These are phyloP conservation scores for Calycopis cecrops DNA, from an alignment of 1,140 invertebrate species.

Conservation along the genomic window DNA sequence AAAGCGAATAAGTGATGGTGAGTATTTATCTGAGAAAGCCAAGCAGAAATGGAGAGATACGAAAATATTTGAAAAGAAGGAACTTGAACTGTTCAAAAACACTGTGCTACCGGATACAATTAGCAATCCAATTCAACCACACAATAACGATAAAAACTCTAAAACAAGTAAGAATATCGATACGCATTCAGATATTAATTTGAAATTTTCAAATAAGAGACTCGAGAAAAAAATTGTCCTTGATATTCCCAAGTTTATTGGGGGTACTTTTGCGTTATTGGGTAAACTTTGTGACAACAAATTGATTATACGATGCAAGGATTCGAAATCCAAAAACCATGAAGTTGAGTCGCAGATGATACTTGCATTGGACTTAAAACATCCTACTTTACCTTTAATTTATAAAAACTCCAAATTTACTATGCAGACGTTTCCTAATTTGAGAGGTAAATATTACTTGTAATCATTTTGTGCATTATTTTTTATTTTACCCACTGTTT, in stretches of 20 bases:
- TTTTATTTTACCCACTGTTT: too few species aligned
- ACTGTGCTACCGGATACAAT: conserved; percentile 39
- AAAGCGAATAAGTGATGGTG: conserved; percentile 64
- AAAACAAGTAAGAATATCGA: too few species aligned
- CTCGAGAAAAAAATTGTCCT: conserved; percentile 57
- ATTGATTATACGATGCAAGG: conserved; percentile 46
- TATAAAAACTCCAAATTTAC: neutral
- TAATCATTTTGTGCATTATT: too few species aligned
- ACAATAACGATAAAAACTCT: conserved; percentile 23
- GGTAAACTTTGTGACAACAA: conserved; percentile 40
- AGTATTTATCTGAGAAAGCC: conserved; percentile 61
- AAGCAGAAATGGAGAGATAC: conserved; percentile 58
- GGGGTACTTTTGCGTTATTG: conserved; percentile 44
- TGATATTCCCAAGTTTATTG: conserved; percentile 51
- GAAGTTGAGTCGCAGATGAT: neutral
- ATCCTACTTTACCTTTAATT: conserved; percentile 1
- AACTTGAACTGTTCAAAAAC: conserved; percentile 25
- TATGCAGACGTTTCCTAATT: neutral
- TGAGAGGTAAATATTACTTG: too few species aligned
- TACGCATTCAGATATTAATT: conserved; percentile 51
- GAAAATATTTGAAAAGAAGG: conserved; percentile 17
- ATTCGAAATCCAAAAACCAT: conserved; percentile 8
- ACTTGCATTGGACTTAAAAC: conserved; percentile 17
- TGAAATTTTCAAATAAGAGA: conserved; percentile 50
- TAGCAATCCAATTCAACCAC: conserved; percentile 43